A percentile compares a stretch with the other conserved stretches of the same genome.
phyloP scores from a whole-genome alignment of 2,888 invertebrate genomes.

The Thalpophila matura region DNA sequence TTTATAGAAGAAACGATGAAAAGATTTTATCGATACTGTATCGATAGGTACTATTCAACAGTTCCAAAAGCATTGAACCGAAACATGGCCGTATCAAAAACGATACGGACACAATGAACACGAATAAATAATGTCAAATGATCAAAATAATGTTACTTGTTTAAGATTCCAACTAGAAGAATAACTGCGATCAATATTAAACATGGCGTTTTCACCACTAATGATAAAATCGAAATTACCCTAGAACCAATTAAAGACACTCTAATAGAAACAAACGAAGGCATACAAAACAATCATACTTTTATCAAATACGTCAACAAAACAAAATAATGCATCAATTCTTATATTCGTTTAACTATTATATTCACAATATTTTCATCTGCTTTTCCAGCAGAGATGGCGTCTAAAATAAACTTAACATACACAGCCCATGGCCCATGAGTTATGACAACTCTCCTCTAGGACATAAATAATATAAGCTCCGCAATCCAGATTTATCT shows the following conservation, averaged over 20 bases:
- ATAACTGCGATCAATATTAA: too few relatives aligned
- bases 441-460: conserved; percentile 53
- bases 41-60: not conserved
- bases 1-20: not conserved
- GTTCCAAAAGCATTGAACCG: not conserved
- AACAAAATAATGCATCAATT: conserved; percentile 11
- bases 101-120: not conserved
- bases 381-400: conserved; percentile 24
- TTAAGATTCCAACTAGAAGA: too few relatives aligned
- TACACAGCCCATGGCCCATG: conserved; percentile 33
- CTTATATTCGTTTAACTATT: conserved; percentile 3
- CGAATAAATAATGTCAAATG: not conserved
- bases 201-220: too few relatives aligned
- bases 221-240: not conserved
- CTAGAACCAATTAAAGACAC: not conserved
- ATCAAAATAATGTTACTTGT: too few relatives aligned
- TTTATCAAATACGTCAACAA: conserved; percentile 3
- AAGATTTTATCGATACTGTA: not conserved
- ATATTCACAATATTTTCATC: conserved; percentile 27
- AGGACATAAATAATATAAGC: conserved; percentile 50
- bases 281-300: not conserved
- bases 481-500: conserved; percentile 40
- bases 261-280: too few relatives aligned
- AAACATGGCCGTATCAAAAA: not conserved
- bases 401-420: conserved; percentile 44